Conservation (phyloP, 2,888 invertebrate species). For the Bhutanitis thaidina region DNA sequence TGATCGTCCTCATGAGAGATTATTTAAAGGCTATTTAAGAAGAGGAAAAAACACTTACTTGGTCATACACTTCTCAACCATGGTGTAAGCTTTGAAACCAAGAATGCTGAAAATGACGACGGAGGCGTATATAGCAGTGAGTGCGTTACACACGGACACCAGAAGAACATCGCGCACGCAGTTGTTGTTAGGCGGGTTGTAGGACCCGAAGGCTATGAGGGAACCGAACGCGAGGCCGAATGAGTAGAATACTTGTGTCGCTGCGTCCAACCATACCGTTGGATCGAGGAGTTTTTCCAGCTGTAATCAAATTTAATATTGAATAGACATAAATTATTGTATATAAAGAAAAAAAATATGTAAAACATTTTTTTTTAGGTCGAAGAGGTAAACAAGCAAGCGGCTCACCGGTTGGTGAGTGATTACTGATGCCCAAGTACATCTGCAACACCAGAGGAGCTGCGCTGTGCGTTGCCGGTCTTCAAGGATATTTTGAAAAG, state of each 20-base stretch:
- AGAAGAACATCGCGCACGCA: constrained; percentile 94
- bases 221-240: constrained; percentile 97
- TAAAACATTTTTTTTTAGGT: no score
- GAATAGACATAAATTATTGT: neutral
- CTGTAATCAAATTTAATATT: constrained; percentile 58
- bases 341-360: no score
- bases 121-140: constrained; percentile 96
- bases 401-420: no score
- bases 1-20: no score
- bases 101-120: constrained; percentile 97
- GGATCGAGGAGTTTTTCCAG: constrained; percentile 91
- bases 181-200: constrained; percentile 96
- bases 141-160: constrained; percentile 94
- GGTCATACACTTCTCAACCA: constrained; percentile 90
- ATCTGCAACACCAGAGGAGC: no score
- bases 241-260: constrained; percentile 98
- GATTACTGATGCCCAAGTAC: no score
- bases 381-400: no score
- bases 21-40: no score
- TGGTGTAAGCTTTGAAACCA: constrained; percentile 96
- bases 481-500: no score
- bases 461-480: no score
- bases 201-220: constrained; percentile 96
- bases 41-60: constrained; percentile 53
- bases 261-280: constrained; percentile 96